Evolutionary conservation across 2,113 vertebrate genomes (phyloP), one percentile per base, ranked within the genome.

Genomic region (Sorex fumeus): DNA sequence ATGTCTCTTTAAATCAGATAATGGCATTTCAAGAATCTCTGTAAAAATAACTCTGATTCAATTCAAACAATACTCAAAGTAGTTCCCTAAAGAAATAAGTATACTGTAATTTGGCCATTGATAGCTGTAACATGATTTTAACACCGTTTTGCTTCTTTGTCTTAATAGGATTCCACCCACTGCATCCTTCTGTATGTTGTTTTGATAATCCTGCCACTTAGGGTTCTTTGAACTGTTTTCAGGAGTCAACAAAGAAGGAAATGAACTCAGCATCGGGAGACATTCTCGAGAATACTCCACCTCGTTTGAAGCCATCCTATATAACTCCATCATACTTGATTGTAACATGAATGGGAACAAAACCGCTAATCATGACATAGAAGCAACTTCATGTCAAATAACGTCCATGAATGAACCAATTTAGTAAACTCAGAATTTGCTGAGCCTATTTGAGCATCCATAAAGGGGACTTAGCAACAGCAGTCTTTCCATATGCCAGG

Each of bases 401-500:
- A 76, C 62, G 78, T 53, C 80, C 77, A 64, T 84, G 81, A 89
- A 92, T 87, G 82, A 93, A 82, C 78, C 91, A 91, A 78, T 92
- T 94, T 87, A 84, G 87, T 82, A 93, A 93, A 93, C 81, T 76
- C 91, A 81, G 91, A 91, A 94, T 96, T 92, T 93, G 74, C 87
- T 94, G 67, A 87, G 92, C 80, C 87, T 92, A 12, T 93, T 93
- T 91, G 91, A 95, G 69, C 92, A 79, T 78, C 95, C 84, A 87
- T 86, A 95, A 86, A 95, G 66, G 60, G 40, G 78, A 93, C 89
- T 94, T 93, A 91, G 92, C 87, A 93, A 66, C 88, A 95, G 71
- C 88, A 75, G 94, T 53, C 47, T 87, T 92, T 91, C 93, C 93
- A 92, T 79, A 93, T 83, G 93, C 95, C 94, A 96, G 95, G 95